Evolutionary conservation across 2,797 vertebrate species (phyloP).

Genomic region (Sebastolobus alascanus): DNA sequence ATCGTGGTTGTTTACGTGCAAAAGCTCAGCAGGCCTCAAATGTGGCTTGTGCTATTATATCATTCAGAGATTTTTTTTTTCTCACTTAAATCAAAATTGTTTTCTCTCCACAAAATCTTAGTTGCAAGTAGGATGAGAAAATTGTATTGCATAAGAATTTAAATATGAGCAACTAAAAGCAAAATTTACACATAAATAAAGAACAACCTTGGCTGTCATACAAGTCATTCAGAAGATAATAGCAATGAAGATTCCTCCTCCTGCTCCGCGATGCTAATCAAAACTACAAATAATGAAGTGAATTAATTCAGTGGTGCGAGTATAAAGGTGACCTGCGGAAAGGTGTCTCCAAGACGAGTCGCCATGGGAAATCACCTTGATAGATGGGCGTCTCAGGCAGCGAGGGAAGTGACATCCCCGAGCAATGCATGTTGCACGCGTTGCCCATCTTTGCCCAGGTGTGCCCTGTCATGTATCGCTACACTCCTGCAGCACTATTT

Average conservation of each 20-base stretch:
- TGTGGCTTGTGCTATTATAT: background rate
- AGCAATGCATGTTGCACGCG: slow-evolving; percentile 45
- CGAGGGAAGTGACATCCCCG: slow-evolving; percentile 46
- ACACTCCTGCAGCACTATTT: slow-evolving; percentile 54
- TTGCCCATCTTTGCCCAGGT: slow-evolving; percentile 54
- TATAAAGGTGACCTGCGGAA: slow-evolving; percentile 59
- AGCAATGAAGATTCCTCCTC: slow-evolving; percentile 21
- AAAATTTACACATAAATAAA: background rate
- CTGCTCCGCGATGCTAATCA: slow-evolving; percentile 51
- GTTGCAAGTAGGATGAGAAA: background rate
- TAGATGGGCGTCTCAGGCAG: slow-evolving; percentile 65
- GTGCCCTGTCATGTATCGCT: slow-evolving; percentile 68
- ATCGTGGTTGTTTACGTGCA: background rate
- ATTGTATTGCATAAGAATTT: background rate
- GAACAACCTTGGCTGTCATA: slow-evolving; percentile 15
- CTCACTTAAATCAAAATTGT: background rate
- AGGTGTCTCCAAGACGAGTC: slow-evolving; percentile 56
- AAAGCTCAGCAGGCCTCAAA: slow-evolving; percentile 27
- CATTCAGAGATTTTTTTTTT: background rate
- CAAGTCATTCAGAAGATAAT: slow-evolving; percentile 24
- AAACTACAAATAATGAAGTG: slow-evolving; percentile 63
- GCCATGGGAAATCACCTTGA: slow-evolving; percentile 71
- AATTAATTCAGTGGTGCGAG: slow-evolving; percentile 49
- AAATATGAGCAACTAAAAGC: background rate
- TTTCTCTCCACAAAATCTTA: background rate